phyloP scores from a whole-genome alignment of 2,113 vertebrate genomes.

The Acinonyx jubatus region DNA sequence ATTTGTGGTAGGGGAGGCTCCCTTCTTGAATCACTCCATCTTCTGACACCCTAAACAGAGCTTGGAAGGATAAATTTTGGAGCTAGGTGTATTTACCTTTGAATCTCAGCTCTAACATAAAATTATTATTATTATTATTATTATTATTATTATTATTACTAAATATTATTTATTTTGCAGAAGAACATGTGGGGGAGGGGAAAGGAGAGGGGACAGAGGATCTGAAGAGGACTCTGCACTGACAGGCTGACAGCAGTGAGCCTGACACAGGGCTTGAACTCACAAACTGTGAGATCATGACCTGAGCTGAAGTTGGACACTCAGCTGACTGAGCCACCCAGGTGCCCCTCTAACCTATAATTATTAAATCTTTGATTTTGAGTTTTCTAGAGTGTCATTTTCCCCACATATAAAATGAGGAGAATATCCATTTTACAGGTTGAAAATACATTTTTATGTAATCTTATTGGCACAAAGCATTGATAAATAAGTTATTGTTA shows the following conservation, averaged over 20 bases:
- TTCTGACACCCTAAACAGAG: background rate
- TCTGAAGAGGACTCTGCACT: no score
- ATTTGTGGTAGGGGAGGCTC: background rate
- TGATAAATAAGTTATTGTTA: slow-evolving; percentile 33
- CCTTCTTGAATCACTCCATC: background rate
- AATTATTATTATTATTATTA: slow-evolving; percentile 18
- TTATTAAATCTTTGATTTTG: background rate
- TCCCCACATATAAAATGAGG: background rate
- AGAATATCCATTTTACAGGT: slow-evolving; percentile 40
- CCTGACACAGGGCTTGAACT: no score
- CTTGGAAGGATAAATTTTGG: background rate
- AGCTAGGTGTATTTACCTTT: background rate
- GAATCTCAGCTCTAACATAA: background rate
- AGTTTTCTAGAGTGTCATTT: slow-evolving; percentile 18
- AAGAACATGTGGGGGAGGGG: no score
- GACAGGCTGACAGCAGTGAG: no score
- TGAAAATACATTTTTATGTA: background rate
- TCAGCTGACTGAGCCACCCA: no score
- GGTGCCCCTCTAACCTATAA: background rate
- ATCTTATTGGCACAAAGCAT: slow-evolving; percentile 42
- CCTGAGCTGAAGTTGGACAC: no score
- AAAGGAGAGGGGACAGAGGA: no score
- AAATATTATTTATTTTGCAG: no score
- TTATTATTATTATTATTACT: background rate
- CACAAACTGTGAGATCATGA: no score